Percentiles rank a stretch among this genome's conserved stretches.
Conservation (phyloP, 2,113 vertebrate species). For the Gadus chalcogrammus region DNA sequence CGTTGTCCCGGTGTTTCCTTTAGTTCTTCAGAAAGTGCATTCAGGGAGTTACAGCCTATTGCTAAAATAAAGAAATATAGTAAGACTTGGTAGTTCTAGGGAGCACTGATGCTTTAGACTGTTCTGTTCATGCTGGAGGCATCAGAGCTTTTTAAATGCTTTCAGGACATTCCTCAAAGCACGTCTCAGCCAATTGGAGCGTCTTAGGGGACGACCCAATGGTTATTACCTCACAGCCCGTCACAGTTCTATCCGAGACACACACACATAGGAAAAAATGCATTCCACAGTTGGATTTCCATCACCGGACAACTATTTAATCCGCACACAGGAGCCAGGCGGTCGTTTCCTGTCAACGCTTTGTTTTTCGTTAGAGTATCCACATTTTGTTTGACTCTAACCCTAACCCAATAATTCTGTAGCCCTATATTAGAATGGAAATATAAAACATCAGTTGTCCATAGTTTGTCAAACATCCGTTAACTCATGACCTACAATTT, state of each 20-base stretch:
- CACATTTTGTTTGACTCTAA: slow-evolving; percentile 9
- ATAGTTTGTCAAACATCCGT: too few species aligned
- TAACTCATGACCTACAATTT: too few species aligned
- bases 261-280: slow-evolving; percentile 41
- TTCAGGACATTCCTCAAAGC: slow-evolving; percentile 78
- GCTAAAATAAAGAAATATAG: slow-evolving; percentile 7
- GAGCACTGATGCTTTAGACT: slow-evolving; percentile 37
- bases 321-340: slow-evolving; percentile 50
- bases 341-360: slow-evolving; percentile 61
- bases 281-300: slow-evolving; percentile 72
- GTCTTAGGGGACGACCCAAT: slow-evolving; percentile 55
- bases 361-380: slow-evolving; percentile 28
- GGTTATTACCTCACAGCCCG: slow-evolving; percentile 74
- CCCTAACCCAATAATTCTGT: not conserved
- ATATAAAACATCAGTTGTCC: too few species aligned
- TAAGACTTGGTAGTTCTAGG: slow-evolving; percentile 6
- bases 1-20: slow-evolving; percentile 33
- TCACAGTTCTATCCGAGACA: slow-evolving; percentile 53
- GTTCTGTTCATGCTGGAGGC: slow-evolving; percentile 42
- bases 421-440: not conserved
- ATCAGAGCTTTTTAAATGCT: slow-evolving; percentile 77
- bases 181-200: slow-evolving; percentile 76
- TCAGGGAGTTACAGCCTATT: slow-evolving; percentile 10
- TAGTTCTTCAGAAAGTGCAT: not conserved
- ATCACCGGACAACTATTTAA: slow-evolving; percentile 72